Conservation (phyloP, 2,888 invertebrate species). For the Eupithecia insigniata region DNA sequence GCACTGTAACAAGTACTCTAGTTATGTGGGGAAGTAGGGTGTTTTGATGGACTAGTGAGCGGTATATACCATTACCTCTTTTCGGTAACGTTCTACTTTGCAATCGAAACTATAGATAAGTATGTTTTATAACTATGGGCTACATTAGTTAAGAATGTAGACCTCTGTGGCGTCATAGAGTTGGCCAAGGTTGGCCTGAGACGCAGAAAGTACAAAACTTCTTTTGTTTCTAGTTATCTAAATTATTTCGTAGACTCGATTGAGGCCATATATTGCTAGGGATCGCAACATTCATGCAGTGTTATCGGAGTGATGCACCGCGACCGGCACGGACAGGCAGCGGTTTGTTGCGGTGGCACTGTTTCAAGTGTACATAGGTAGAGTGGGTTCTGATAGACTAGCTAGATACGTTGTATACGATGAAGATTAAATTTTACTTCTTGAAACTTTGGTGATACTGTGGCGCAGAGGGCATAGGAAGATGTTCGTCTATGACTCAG, state of each 20-base stretch:
- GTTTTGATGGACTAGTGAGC: neutral
- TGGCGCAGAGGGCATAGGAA: neutral
- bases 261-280: neutral
- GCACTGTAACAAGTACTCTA: neutral
- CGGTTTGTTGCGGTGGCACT: neutral
- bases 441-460: neutral
- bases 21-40: neutral
- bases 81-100: neutral
- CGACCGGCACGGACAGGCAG: neutral
- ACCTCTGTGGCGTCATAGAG: neutral
- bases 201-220: neutral
- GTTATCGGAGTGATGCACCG: slow-evolving; percentile 73
- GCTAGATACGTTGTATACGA: no score
- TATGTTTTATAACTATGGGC: neutral
- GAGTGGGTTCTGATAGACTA: neutral
- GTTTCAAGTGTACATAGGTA: neutral
- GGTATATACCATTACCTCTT: neutral
- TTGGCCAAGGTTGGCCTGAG: neutral
- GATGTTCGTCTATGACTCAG: no score
- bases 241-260: neutral
- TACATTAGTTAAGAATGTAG: neutral
- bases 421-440: neutral
- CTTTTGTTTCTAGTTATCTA: neutral
- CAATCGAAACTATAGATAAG: neutral
- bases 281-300: slow-evolving; percentile 26